Evolutionary conservation across 2,797 vertebrate genomes (phyloP).

Genomic region (Todus mexicanus): DNA sequence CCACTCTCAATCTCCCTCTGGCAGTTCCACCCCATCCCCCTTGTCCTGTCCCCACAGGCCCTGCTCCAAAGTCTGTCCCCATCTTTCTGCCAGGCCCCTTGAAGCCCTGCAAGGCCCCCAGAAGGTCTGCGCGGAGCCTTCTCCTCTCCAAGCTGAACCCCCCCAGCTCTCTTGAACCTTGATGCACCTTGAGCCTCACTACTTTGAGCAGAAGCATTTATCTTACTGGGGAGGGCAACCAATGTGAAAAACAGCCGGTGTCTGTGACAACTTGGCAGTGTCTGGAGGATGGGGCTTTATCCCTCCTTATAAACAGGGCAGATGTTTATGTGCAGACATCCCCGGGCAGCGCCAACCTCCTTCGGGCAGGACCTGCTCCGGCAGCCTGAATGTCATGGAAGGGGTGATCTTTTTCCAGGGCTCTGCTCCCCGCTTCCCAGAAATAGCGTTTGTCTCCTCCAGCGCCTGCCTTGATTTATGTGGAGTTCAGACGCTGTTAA

Average conservation of each 20-base stretch:
- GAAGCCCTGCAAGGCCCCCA: not conserved
- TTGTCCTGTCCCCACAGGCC: not conserved
- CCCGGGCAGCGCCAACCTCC: rapidly evolving
- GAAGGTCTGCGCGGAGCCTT: not conserved
- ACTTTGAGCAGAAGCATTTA: not conserved
- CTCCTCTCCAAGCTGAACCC: not conserved
- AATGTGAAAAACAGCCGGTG: not conserved
- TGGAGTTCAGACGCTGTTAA: not conserved
- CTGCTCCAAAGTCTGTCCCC: not conserved
- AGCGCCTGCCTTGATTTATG: not conserved
- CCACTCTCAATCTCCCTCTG: not conserved
- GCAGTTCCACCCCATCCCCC: not conserved
- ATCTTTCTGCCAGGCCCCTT: not conserved
- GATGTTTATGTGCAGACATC: not conserved
- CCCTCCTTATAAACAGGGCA: not conserved
- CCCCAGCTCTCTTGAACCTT: not conserved
- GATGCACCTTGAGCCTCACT: not conserved
- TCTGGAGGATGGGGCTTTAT: not conserved
- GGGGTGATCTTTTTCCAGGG: not conserved
- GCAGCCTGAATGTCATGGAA: rapidly evolving
- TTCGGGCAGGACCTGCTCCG: not conserved
- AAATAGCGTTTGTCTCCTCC: not conserved
- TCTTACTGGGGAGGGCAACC: not conserved
- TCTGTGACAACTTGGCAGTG: not conserved
- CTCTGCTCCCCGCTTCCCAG: not conserved